Evolutionary conservation across 2,113 vertebrate species (phyloP).

Genomic region (Paracanthobrama guichenoti): DNA sequence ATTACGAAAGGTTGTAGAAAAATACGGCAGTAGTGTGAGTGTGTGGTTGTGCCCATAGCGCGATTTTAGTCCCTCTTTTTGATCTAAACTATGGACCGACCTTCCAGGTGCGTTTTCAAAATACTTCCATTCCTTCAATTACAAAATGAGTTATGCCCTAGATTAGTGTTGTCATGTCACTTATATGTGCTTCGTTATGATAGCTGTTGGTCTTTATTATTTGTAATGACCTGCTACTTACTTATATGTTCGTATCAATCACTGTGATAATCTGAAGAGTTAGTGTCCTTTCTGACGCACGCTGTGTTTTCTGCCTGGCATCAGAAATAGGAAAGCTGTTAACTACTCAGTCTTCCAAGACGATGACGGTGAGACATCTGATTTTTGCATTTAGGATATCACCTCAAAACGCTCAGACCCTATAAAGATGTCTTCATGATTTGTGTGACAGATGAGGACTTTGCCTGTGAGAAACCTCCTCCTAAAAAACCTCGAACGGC

Average conservation of each 20-base stretch:
- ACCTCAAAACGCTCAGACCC: not conserved
- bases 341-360: conserved; percentile 70
- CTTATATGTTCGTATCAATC: not conserved
- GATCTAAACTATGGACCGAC: conserved; percentile 67
- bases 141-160: not conserved
- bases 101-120: conserved; percentile 65
- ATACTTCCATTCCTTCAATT: not conserved
- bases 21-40: not conserved
- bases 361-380: conserved; percentile 65
- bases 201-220: not conserved
- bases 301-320: not conserved
- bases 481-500: conserved; percentile 80
- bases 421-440: not conserved
- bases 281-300: not conserved
- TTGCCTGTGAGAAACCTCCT: conserved; percentile 74
- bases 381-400: not conserved
- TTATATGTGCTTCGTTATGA: not conserved
- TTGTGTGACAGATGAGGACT: conserved; percentile 83
- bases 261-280: not conserved
- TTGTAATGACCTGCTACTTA: not conserved
- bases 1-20: not conserved
- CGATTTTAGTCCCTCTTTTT: not conserved
- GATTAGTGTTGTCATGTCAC: not conserved
- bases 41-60: not conserved
- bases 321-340: conserved; percentile 71